phyloP scores from a whole-genome alignment of 2,888 invertebrate species.

The Rhabditophanes sp. region DNA sequence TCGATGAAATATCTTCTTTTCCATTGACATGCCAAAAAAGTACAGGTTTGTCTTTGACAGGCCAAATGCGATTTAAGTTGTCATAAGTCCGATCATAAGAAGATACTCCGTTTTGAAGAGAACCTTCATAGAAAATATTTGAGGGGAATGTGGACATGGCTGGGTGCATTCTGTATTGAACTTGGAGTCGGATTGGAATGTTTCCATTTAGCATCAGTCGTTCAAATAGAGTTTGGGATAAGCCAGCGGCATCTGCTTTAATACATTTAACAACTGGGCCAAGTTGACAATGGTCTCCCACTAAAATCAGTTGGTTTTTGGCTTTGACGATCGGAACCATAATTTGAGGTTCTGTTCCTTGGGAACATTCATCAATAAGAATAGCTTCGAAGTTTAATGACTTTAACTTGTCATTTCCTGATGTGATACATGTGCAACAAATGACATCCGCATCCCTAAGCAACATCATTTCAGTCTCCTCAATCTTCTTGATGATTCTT shows the following conservation, averaged over 20 bases:
- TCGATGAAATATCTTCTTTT: constrained; percentile 94
- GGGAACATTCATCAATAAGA: constrained; percentile 48
- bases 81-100: too few species aligned
- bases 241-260: constrained; percentile 86
- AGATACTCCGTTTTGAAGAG: constrained; percentile 95
- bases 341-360: constrained; percentile 47
- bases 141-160: constrained; percentile 91
- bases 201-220: constrained; percentile 89
- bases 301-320: constrained; percentile 83
- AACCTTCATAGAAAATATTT: constrained; percentile 97
- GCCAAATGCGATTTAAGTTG: too few species aligned
- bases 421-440: constrained; percentile 95
- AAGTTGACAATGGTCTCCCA: constrained; percentile 95
- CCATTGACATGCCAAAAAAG: constrained; percentile 90
- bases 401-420: too few species aligned
- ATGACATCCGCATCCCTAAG: constrained; percentile 79
- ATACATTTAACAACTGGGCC: constrained; percentile 76
- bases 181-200: constrained; percentile 69
- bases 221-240: constrained; percentile 91
- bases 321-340: constrained; percentile 95
- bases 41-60: constrained; percentile 85
- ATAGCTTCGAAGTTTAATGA: too few species aligned
- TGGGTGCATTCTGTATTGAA: constrained; percentile 96
- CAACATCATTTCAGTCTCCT: constrained; percentile 62
- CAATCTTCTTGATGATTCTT: constrained; percentile 72